phyloP scores from a whole-genome alignment of 2,888 invertebrate species.

The Hedychridium roseum region DNA sequence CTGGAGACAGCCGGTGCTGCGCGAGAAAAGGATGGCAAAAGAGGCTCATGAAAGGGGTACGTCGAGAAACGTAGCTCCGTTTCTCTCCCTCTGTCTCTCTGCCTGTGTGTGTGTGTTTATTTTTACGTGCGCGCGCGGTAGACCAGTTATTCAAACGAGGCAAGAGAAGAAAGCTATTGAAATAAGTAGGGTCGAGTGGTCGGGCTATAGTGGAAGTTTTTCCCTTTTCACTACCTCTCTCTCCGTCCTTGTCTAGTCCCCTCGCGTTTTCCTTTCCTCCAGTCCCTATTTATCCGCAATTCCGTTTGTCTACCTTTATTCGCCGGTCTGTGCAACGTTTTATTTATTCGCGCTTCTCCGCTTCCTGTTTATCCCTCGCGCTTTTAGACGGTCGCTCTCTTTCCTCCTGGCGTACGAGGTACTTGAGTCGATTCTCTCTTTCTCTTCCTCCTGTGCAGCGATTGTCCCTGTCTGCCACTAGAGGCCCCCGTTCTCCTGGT shows the following conservation, averaged over 20 bases:
- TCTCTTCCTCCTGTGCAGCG: slow-evolving; percentile 11
- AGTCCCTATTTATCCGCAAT: background rate
- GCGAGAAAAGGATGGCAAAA: too few species aligned
- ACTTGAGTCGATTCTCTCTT: background rate
- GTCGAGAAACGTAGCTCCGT: too few species aligned
- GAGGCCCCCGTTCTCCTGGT: background rate
- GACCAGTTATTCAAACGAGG: slow-evolving; percentile 56
- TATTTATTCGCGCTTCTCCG: too few species aligned
- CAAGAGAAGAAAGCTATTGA: slow-evolving; percentile 58
- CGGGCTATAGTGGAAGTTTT: slow-evolving; percentile 32
- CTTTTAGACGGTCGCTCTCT: too few species aligned
- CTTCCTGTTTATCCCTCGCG: too few species aligned
- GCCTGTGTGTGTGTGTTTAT: slow-evolving; percentile 1
- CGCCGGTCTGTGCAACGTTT: too few species aligned
- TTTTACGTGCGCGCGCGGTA: slow-evolving; percentile 32
- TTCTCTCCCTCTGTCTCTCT: background rate
- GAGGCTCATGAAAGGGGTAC: too few species aligned
- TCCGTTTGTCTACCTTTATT: too few species aligned
- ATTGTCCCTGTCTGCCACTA: background rate
- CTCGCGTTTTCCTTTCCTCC: slow-evolving; percentile 4
- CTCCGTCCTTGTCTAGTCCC: background rate
- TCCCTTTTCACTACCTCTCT: slow-evolving; percentile 6
- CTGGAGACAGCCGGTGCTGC: too few species aligned
- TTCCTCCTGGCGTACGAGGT: too few species aligned
- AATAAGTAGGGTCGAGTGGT: slow-evolving; percentile 61